phyloP scores from a whole-genome alignment of 2,888 invertebrate genomes.

The Stramonita haemastoma region DNA sequence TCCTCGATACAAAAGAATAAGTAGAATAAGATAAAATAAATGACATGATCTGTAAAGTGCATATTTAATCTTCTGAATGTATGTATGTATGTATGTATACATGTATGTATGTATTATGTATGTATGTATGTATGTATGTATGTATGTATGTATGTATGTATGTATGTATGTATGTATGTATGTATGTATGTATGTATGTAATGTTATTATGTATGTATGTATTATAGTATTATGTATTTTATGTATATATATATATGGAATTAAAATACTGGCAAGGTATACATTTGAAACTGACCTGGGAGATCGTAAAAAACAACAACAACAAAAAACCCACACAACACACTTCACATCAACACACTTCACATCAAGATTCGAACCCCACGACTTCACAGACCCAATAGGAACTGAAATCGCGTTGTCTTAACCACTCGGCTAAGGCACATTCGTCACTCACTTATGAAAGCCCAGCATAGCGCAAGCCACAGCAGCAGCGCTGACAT shows the following conservation, averaged over 20 bases:
- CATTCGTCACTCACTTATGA: slow-evolving; percentile 29
- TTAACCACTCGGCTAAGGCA: neutral
- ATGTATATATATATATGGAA: neutral
- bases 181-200: no score
- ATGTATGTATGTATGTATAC: no score
- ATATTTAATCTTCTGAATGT: no score
- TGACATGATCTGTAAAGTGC: no score
- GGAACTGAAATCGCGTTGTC: neutral
- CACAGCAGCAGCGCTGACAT: slow-evolving; percentile 40
- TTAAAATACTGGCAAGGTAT: neutral
- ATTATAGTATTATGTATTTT: no score
- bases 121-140: no score
- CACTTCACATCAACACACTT: neutral
- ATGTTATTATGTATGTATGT: no score
- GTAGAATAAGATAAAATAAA: no score
- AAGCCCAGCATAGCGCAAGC: slow-evolving; percentile 48
- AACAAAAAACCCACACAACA: neutral
- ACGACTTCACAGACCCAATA: neutral
- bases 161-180: no score
- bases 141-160: no score
- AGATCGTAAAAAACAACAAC: neutral
- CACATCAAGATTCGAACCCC: neutral
- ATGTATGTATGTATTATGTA: no score
- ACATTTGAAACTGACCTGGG: neutral
- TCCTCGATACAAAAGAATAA: no score